phyloP scores from a whole-genome alignment of 1,140 invertebrate species.

The Oppia nitens region DNA sequence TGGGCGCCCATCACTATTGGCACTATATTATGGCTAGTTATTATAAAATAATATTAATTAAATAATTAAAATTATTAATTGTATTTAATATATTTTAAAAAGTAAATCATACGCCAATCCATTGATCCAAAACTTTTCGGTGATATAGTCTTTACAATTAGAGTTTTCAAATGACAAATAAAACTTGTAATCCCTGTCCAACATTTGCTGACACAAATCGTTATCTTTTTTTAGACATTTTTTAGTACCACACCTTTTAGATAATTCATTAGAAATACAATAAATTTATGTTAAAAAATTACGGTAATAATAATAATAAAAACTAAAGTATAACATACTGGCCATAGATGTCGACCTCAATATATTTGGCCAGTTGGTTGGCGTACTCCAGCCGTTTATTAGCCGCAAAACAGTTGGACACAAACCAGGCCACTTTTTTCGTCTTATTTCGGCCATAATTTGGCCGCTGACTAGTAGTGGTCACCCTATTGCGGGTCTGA shows the following conservation, averaged over 20 bases:
- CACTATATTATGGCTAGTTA: constrained; percentile 34
- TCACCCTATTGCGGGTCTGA: not conserved
- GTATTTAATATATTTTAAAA: not conserved
- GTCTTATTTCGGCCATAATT: constrained; percentile 39
- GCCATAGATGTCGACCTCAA: constrained; percentile 80
- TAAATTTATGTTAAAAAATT: not conserved
- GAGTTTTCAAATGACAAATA: constrained; percentile 94
- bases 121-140: constrained; percentile 90
- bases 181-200: constrained; percentile 88
- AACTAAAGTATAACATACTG: not conserved
- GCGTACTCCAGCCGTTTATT: constrained; percentile 78
- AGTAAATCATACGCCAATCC: constrained; percentile 62
- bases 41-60: no score
- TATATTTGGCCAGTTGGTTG: constrained; percentile 62
- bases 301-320: no score
- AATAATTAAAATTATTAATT: no score
- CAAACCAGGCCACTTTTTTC: constrained; percentile 88
- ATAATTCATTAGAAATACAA: not conserved
- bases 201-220: constrained; percentile 68
- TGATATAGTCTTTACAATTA: constrained; percentile 87
- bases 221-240: constrained; percentile 58
- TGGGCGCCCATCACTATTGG: constrained; percentile 76
- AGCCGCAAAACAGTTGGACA: constrained; percentile 78
- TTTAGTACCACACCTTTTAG: constrained; percentile 49
- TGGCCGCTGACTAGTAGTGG: not conserved